phyloP scores from a whole-genome alignment of 2,888 invertebrate genomes.

The Idaea dimidiata region DNA sequence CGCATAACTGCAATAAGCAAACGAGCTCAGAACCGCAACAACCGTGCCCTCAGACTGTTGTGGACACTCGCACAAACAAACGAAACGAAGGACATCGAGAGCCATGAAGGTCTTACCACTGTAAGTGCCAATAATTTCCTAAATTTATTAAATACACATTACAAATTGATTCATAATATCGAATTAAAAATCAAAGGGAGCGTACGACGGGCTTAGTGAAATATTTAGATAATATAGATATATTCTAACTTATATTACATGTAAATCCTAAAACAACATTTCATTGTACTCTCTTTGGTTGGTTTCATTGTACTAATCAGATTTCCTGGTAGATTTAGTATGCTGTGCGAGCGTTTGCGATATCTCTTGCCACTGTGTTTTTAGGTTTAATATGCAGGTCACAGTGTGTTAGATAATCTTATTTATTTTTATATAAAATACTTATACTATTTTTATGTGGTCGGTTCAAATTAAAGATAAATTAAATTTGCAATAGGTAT shows the following conservation, averaged over 20 bases:
- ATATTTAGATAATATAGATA: neutral
- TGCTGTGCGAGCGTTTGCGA: constrained; percentile 1
- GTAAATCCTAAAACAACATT: neutral
- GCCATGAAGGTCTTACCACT: neutral
- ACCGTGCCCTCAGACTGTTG: constrained; percentile 67
- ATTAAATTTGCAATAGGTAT: no score
- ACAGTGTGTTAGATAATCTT: neutral
- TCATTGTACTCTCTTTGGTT: neutral
- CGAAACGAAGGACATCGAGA: neutral
- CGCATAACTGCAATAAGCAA: neutral
- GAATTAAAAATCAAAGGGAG: neutral
- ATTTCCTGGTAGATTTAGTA: neutral
- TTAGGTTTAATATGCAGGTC: neutral
- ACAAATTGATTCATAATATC: neutral
- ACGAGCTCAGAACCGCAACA: constrained; percentile 48
- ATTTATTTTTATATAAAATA: neutral
- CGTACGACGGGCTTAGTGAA: no score
- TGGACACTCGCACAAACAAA: constrained; percentile 50
- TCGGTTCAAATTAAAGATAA: no score
- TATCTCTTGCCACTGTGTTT: neutral
- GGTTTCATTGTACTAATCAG: no score
- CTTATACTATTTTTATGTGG: no score
- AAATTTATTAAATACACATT: neutral
- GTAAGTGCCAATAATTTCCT: neutral
- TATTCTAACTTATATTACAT: neutral